Conservation (phyloP, 2,797 vertebrate genomes). For the Sebastes nivosus region DNA sequence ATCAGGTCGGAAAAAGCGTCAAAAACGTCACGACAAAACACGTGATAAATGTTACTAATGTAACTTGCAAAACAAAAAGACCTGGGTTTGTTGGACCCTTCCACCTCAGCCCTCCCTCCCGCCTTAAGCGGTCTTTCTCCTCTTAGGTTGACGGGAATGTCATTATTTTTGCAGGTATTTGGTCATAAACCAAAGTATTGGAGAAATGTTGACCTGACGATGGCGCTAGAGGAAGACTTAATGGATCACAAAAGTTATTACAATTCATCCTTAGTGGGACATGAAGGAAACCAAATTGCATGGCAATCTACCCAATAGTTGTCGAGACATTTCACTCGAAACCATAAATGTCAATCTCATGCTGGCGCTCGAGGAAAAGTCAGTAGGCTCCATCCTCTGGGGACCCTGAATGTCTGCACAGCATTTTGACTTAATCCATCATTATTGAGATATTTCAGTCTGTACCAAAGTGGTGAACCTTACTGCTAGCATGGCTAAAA, state of each 20-base stretch:
- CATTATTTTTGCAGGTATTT: neutral
- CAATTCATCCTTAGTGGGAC: neutral
- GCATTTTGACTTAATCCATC: neutral
- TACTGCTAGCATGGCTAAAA: neutral
- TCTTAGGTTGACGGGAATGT: neutral
- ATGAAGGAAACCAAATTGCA: neutral
- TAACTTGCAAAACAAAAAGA: no score
- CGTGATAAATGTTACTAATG: no score
- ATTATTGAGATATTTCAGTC: neutral
- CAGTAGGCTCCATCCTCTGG: neutral
- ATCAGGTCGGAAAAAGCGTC: no score
- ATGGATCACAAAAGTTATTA: neutral
- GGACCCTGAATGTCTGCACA: neutral
- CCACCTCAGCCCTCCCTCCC: no score
- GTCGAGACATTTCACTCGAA: neutral
- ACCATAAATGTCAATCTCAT: neutral
- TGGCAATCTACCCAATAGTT: neutral
- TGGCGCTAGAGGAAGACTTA: neutral
- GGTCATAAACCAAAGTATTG: neutral
- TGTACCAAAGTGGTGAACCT: neutral
- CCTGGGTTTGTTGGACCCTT: no score
- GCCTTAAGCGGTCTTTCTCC: no score
- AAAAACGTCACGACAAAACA: no score
- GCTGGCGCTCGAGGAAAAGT: neutral
- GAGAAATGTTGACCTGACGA: neutral